phyloP scores from a whole-genome alignment of 2,888 invertebrate genomes.

The Eupithecia insigniata region DNA sequence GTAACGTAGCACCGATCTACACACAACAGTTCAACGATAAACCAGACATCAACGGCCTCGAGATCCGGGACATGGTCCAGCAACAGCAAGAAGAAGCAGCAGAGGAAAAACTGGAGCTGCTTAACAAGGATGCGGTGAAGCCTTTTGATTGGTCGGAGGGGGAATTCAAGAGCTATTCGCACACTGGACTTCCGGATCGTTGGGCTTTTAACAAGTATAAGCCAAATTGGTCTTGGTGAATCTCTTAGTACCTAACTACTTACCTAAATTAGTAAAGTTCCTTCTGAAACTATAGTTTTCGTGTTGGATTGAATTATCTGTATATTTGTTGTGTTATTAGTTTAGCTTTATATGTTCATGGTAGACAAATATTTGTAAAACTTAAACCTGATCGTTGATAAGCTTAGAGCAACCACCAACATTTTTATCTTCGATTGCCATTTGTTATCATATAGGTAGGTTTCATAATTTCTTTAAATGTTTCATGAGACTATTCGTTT shows the following conservation, averaged over 20 bases:
- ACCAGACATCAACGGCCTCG: slow-evolving; percentile 65
- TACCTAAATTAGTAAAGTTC: slow-evolving; percentile 6
- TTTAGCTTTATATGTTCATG: slow-evolving; percentile 1
- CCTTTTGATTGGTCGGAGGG: slow-evolving; percentile 91
- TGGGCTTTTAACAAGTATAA: slow-evolving; percentile 87
- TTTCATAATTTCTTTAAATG: neutral
- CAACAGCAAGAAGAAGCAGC: slow-evolving; percentile 70
- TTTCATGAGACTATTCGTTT: neutral
- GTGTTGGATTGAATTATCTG: slow-evolving; percentile 12
- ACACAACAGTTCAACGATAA: slow-evolving; percentile 75
- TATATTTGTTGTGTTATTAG: slow-evolving; percentile 15
- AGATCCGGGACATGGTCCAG: slow-evolving; percentile 71
- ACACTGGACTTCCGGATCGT: slow-evolving; percentile 89
- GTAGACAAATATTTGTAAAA: neutral
- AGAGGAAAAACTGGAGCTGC: slow-evolving; percentile 64
- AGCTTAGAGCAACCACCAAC: neutral
- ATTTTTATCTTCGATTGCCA: neutral
- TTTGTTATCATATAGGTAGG: neutral
- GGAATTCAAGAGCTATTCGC: slow-evolving; percentile 85
- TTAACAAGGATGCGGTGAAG: slow-evolving; percentile 67
- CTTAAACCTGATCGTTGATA: neutral
- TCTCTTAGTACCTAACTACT: slow-evolving; percentile 45
- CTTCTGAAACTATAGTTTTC: neutral
- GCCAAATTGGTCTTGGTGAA: slow-evolving; percentile 86
- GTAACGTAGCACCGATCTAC: slow-evolving; percentile 73